A percentile compares a stretch with the other conserved stretches of the same genome.
These are phyloP conservation scores for Cyphomyrus plagiostoma DNA, from an alignment of 2,113 vertebrate genomes.

Conservation along the genomic window DNA sequence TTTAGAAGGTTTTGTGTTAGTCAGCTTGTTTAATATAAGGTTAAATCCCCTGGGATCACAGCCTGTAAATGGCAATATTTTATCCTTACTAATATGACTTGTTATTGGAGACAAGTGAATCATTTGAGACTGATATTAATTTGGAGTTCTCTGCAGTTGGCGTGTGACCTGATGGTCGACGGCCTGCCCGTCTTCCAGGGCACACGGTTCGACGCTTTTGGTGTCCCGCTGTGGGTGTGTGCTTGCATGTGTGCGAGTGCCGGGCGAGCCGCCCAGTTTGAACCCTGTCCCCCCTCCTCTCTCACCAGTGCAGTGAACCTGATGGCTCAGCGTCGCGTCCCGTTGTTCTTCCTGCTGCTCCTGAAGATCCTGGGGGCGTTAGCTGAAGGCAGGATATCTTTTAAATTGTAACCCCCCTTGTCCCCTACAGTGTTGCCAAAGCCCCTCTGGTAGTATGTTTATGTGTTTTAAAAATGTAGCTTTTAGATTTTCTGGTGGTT, in stretches of 20 bases:
- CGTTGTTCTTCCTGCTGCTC: constrained; percentile 54
- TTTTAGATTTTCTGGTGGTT: not conserved
- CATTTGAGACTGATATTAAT: not conserved
- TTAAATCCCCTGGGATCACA: not conserved
- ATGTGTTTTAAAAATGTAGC: not conserved
- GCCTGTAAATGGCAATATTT: not conserved
- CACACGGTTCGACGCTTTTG: not conserved
- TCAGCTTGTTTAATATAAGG: not conserved
- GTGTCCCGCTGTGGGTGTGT: constrained; percentile 15
- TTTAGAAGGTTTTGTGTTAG: not conserved
- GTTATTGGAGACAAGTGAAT: not conserved
- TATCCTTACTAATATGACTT: not conserved
- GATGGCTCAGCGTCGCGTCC: constrained; percentile 54
- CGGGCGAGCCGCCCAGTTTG: constrained; percentile 5
- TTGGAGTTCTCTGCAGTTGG: not conserved
- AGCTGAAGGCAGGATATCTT: constrained; percentile 51
- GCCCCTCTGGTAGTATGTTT: not conserved
- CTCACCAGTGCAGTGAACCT: constrained; percentile 57
- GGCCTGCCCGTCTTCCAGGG: not conserved
- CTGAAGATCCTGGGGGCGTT: constrained; percentile 47
- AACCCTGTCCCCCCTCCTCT: constrained; percentile 11
- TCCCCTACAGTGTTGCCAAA: not conserved
- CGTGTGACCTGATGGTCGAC: not conserved
- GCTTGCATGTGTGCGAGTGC: constrained; percentile 20
- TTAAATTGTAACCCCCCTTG: not conserved